Evolutionary conservation across 2,113 vertebrate species (phyloP).

Genomic region (Rhombomys opimus): DNA sequence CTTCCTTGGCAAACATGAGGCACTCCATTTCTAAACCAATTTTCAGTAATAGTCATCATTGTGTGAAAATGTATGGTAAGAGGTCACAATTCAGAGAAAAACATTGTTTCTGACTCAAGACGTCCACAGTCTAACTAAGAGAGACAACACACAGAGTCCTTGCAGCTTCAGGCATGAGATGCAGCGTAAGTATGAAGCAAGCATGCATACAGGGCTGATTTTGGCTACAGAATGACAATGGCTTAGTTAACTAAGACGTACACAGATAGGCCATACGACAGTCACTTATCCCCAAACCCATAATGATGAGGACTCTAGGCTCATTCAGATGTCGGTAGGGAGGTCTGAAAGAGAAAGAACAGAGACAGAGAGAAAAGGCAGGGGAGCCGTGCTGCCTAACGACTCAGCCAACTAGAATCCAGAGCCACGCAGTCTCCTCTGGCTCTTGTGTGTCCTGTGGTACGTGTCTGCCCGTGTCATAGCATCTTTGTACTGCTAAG

Average conservation of each 20-base stretch:
- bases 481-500: background rate
- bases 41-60: background rate
- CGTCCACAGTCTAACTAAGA: background rate
- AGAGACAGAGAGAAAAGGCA: background rate
- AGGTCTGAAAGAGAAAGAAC: background rate
- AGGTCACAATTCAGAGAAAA: background rate
- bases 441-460: background rate
- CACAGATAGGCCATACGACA: background rate
- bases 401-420: background rate
- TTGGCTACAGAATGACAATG: background rate
- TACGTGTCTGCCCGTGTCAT: background rate
- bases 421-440: accelerated
- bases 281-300: background rate
- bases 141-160: background rate
- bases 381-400: background rate
- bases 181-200: background rate
- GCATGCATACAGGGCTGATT: background rate
- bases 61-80: background rate
- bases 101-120: background rate
- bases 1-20: background rate
- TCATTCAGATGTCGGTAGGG: background rate
- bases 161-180: background rate
- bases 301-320: background rate
- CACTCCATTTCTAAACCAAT: background rate
- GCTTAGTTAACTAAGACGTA: background rate